These are phyloP conservation scores for Drosophila navojoa DNA, from an alignment of 1,140 invertebrate species.

Conservation along the genomic window DNA sequence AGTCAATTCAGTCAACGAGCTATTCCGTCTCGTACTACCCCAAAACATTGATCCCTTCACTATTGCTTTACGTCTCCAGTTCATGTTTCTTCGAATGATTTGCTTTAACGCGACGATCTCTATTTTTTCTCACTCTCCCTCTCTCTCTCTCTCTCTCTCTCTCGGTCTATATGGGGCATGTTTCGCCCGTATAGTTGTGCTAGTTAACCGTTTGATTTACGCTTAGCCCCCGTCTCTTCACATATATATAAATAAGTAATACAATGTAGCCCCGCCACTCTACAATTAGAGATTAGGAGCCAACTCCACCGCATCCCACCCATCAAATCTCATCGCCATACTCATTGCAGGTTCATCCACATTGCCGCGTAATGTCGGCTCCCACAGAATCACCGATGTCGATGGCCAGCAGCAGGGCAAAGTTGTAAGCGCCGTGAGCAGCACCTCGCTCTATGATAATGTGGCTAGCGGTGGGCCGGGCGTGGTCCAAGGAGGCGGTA, in stretches of 20 bases:
- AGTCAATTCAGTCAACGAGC: constrained; percentile 5
- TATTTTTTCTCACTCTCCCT: neutral
- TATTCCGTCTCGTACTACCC: neutral
- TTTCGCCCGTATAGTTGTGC: neutral
- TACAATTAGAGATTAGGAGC: constrained; percentile 44
- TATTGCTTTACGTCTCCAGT: constrained; percentile 7
- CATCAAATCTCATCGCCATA: constrained; percentile 81
- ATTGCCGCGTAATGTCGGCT: constrained; percentile 90
- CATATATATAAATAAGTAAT: constrained; percentile 1
- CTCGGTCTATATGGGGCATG: neutral
- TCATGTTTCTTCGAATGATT: neutral
- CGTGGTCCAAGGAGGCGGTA: constrained; percentile 57
- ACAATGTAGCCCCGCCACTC: constrained; percentile 15
- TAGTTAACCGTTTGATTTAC: constrained; percentile 9
- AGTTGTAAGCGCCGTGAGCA: constrained; percentile 92
- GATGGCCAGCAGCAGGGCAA: constrained; percentile 86
- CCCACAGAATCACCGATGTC: constrained; percentile 86
- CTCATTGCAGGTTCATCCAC: constrained; percentile 90
- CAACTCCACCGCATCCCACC: constrained; percentile 73
- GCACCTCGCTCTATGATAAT: constrained; percentile 95
- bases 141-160: too few relatives aligned
- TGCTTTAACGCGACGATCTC: constrained; percentile 6
- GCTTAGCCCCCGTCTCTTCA: constrained; percentile 7
- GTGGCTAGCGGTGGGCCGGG: constrained; percentile 86
- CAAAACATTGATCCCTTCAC: neutral